phyloP scores from a whole-genome alignment of 2,113 vertebrate genomes.

The Myodes glareolus region DNA sequence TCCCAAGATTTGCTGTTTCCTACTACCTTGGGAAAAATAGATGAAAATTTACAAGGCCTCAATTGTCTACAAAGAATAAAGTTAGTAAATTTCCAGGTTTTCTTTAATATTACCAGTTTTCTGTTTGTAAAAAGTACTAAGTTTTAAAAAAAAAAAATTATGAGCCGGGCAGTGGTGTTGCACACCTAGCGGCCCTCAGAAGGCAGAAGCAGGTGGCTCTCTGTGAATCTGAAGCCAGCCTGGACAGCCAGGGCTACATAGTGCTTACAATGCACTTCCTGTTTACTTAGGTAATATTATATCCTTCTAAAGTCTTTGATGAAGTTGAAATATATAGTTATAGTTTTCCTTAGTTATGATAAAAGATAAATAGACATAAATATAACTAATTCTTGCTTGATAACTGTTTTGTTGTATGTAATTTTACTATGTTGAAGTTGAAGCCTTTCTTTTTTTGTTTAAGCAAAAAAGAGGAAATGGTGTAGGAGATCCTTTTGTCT shows the following conservation, averaged over 20 bases:
- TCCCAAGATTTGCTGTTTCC: neutral
- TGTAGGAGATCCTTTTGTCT: no score
- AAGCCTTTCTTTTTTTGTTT: no score
- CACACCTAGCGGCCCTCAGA: neutral
- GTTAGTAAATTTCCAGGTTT: constrained; percentile 27
- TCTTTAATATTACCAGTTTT: constrained; percentile 36
- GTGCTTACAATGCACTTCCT: no score
- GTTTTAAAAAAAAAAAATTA: constrained; percentile 52
- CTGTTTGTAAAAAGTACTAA: constrained; percentile 7
- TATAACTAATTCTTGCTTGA: no score
- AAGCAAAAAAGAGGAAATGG: no score
- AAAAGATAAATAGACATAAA: no score
- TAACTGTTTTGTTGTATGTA: no score
- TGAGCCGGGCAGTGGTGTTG: neutral
- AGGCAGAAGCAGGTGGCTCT: neutral
- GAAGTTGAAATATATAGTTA: no score
- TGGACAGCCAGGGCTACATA: neutral
- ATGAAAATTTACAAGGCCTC: neutral
- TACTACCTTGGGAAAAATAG: neutral
- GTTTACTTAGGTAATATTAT: no score
- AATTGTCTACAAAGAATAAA: constrained; percentile 8
- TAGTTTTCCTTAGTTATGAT: no score
- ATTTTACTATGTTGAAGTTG: no score
- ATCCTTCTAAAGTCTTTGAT: no score
- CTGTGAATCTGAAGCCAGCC: neutral